Evolutionary conservation across 2,113 vertebrate genomes (phyloP), one percentile per base, ranked within the genome.

Genomic region (Anarrhichthys ocellatus): DNA sequence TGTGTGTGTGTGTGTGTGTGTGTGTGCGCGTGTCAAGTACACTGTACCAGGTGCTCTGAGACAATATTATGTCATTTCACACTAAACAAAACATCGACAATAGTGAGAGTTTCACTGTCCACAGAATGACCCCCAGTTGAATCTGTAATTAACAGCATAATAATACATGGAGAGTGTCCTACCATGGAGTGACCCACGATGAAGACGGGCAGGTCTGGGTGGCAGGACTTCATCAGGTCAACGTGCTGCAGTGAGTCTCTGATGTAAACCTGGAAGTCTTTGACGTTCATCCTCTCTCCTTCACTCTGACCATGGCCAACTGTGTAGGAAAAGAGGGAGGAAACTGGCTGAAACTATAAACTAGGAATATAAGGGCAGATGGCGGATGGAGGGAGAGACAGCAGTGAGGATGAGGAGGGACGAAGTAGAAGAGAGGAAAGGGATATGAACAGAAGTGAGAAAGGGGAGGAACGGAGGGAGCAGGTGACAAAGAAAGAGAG

Each of bases 151-250:
- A 36, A 36, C 0, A 8, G 8, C 11, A 46, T 58, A 70, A 22
- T 6, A 44, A 27, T 0, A 36, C 14, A 10, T 54, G 22, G 22
- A 24, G 42, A 38, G 24, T 17, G 13, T 77, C 89, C 92, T 94
- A 99, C 98, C 98, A 99, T 99, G 72, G 98, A 99, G 89, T 99
- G 98, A 58, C 97, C 98, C 63, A 99, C 85, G 27, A 99, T 95
- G 93, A 98, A 97, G 90, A 98, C 0, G 0, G 98, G 97, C n/a
- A 99, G 90, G 27, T 87, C 90, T 0, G 98, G 97, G 67, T 98
- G 83, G 48, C 94, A 94, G 62, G 94, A 95, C 89, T 95, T 97
- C 93, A 99, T 88, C 50, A 95, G 58, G 79, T 98, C 97, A 18
- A 99, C 92, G 73, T 99, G 98, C 91, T 99, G 98, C 72, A 99